These are phyloP conservation scores for Auanema sp. DNA, from an alignment of 2,888 invertebrate genomes.

Conservation along the genomic window DNA sequence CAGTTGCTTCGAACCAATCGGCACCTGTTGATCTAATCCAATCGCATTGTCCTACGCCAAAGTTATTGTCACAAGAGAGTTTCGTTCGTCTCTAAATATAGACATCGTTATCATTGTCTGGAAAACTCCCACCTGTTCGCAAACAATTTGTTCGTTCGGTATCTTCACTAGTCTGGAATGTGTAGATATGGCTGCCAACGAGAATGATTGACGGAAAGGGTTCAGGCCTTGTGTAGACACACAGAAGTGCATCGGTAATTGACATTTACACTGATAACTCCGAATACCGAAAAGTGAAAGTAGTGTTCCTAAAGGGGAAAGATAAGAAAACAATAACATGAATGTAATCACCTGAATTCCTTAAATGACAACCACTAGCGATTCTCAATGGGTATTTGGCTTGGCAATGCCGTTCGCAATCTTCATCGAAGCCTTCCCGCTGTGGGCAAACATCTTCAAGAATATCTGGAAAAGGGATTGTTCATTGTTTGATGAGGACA, in stretches of 20 bases:
- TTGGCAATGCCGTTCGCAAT: conserved; percentile 40
- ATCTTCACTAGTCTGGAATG: conserved; percentile 22
- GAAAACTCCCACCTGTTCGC: background rate
- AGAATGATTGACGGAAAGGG: conserved; percentile 18
- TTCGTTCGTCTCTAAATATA: no score
- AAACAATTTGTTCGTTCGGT: background rate
- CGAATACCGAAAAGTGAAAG: conserved; percentile 49
- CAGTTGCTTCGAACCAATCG: conserved; percentile 33
- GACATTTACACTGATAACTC: conserved; percentile 41
- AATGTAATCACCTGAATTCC: conserved; percentile 32
- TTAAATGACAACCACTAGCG: conserved; percentile 32
- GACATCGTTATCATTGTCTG: no score
- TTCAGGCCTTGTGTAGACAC: conserved; percentile 6
- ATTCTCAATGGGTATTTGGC: conserved; percentile 33
- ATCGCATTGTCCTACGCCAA: conserved; percentile 18
- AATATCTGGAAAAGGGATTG: conserved; percentile 29
- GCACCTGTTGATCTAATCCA: conserved; percentile 37
- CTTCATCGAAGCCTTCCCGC: conserved; percentile 42
- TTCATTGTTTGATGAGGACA: background rate
- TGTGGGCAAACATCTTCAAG: conserved; percentile 48
- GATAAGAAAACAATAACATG: background rate
- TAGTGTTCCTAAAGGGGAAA: conserved; percentile 32
- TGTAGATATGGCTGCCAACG: conserved; percentile 17
- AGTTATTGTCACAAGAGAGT: conserved; percentile 19
- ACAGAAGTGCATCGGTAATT: conserved; percentile 35